Evolutionary conservation across 2,888 invertebrate species (phyloP), one percentile per base, ranked within the genome.

Genomic region (Synergus japonicus): DNA sequence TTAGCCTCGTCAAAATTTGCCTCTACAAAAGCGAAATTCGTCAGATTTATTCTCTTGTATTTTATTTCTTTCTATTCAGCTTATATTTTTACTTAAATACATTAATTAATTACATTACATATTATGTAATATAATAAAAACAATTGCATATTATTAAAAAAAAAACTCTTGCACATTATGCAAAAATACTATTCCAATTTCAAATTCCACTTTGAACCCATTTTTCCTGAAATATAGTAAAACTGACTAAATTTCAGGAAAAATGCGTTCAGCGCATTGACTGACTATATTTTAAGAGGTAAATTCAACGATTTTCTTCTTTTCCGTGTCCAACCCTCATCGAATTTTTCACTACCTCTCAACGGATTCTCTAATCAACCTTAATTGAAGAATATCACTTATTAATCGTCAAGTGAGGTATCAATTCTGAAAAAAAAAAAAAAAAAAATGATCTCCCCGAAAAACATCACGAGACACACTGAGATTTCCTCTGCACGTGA

Each of bases 1-100:
- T 73, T 73, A 73, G 49, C 73, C 49, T 15, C 49, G n/a, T 18
- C 18, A 54, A 2, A 54, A 54, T 54, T n/a, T n/a, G 18, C 54
- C 18, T 18, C 18, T n/a, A 54, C 9, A 54, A 54, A 46, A 22
- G 46, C 46, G 46, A 46, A 18, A 54, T n/a, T 54, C 9, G 9
- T 54, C 1, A n/a, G n/a, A 9, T 9, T 54, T 44, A 10, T 44
- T 8, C 18, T 54, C 4, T 13, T 9, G 1, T 22, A 54, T 9
- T 18, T 18, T 1, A 18, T 18, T n/a, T 18, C 2, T 4, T 13
- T 13, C 22, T 18, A 5, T 22, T 63, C 4, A 22, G 13, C 4
- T 12, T 12, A 63, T 4, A 22, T 22, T 63, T 29, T 63, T 63
- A 29, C 5, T 60, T 0, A 2, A 54, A 54, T 9, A 54, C 8